These are phyloP conservation scores for Parnassius apollo DNA, from an alignment of 2,888 invertebrate genomes.

Conservation along the genomic window DNA sequence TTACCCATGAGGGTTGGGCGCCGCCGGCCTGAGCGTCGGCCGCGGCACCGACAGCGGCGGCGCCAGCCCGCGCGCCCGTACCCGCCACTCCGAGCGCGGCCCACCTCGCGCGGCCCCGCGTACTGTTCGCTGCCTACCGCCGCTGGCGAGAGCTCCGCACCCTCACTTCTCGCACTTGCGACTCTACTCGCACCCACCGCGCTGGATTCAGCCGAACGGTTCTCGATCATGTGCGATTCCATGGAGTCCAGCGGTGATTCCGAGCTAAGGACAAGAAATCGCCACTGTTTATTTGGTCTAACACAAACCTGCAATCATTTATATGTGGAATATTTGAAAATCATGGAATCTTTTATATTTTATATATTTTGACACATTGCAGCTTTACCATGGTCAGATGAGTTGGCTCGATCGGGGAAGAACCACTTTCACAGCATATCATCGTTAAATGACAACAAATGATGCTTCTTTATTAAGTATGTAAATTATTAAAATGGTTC, in stretches of 20 bases:
- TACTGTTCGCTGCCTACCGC: constrained; percentile 33
- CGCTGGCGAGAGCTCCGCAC: constrained; percentile 36
- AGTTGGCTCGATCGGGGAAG: no score
- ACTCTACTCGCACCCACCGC: constrained; percentile 33
- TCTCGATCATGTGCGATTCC: constrained; percentile 69
- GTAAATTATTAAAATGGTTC: no score
- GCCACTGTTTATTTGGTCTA: background rate
- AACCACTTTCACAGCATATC: no score
- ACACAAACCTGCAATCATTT: no score
- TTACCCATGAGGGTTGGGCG: constrained; percentile 74
- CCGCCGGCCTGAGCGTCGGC: constrained; percentile 69
- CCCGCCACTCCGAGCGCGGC: constrained; percentile 59
- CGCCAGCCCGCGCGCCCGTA: constrained; percentile 56
- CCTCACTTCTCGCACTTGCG: constrained; percentile 33
- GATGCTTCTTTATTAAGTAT: no score
- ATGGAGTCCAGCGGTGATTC: constrained; percentile 65
- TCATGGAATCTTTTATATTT: no score
- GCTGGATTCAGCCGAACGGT: constrained; percentile 61
- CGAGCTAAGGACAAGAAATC: constrained; percentile 42
- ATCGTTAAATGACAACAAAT: no score
- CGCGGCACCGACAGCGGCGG: constrained; percentile 69
- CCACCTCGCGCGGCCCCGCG: constrained; percentile 54
- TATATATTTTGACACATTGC: no score
- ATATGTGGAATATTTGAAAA: no score
- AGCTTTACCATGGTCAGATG: no score